Conservation (phyloP, 2,888 invertebrate species). For the Platerodrilus igneus region DNA sequence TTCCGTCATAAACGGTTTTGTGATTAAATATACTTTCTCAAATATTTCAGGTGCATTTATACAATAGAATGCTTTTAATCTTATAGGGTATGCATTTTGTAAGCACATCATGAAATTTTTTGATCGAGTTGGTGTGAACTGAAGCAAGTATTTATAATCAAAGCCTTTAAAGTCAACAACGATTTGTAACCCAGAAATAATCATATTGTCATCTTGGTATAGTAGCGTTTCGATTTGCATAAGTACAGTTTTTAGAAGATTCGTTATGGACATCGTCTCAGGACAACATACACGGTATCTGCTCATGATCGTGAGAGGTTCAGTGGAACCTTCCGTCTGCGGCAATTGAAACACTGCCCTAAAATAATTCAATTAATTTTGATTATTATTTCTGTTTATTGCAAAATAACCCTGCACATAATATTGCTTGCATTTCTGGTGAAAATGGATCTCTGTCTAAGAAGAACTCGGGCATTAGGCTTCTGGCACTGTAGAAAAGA, state of each 20-base stretch:
- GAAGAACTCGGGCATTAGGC: slow-evolving; percentile 56
- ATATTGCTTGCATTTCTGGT: slow-evolving; percentile 28
- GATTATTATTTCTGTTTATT: neutral
- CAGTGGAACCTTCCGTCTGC: no score
- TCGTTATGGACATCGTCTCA: no score
- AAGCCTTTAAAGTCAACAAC: slow-evolving; percentile 54
- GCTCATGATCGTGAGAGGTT: no score
- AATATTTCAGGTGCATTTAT: slow-evolving; percentile 58
- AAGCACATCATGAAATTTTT: slow-evolving; percentile 48
- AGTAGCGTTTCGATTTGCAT: slow-evolving; percentile 55
- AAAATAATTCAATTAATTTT: slow-evolving; percentile 1
- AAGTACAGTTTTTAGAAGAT: no score
- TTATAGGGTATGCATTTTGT: slow-evolving; percentile 57
- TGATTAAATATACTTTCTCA: slow-evolving; percentile 54
- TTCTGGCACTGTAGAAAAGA: slow-evolving; percentile 56
- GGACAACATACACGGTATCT: no score
- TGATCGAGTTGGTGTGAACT: slow-evolving; percentile 53
- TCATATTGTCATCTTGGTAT: slow-evolving; percentile 56
- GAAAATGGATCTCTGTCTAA: slow-evolving; percentile 48
- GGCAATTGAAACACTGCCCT: no score
- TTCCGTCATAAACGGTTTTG: slow-evolving; percentile 57
- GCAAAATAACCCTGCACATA: slow-evolving; percentile 3
- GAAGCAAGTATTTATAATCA: slow-evolving; percentile 49
- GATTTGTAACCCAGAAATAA: slow-evolving; percentile 51
- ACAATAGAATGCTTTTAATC: slow-evolving; percentile 55